phyloP scores from a whole-genome alignment of 2,888 invertebrate genomes.

The Habroteleia sp. region DNA sequence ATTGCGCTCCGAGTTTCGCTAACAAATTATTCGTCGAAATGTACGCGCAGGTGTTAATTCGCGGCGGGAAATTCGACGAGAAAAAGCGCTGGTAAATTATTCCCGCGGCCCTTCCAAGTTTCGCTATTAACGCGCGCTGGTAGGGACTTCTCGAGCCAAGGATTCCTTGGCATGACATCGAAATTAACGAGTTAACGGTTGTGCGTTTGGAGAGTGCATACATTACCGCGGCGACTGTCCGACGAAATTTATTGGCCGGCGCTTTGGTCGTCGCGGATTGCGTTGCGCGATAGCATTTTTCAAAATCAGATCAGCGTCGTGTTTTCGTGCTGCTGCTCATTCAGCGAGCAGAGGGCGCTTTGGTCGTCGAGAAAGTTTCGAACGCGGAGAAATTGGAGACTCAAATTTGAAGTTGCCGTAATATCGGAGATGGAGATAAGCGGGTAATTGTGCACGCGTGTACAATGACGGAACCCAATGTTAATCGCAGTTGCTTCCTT shows the following conservation, averaged over 20 bases:
- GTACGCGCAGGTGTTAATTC: constrained; percentile 9
- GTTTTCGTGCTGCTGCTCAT: constrained; percentile 12
- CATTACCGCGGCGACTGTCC: constrained; percentile 33
- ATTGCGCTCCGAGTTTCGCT: not conserved
- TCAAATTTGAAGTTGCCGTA: constrained; percentile 26
- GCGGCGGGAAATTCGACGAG: constrained; percentile 13
- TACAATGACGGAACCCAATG: constrained; percentile 29
- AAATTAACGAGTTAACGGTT: constrained; percentile 61
- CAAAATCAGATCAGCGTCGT: constrained; percentile 28
- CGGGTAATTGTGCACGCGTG: constrained; percentile 19
- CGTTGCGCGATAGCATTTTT: constrained; percentile 41
- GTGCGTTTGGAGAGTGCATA: constrained; percentile 47
- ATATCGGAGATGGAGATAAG: constrained; percentile 24
- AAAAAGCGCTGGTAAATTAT: constrained; percentile 6
- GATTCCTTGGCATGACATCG: constrained; percentile 34
- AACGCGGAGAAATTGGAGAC: constrained; percentile 16
- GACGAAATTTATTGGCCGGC: constrained; percentile 39
- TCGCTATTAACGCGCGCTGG: constrained; percentile 25
- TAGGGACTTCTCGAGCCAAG: constrained; percentile 13
- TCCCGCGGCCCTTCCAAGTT: constrained; percentile 8
- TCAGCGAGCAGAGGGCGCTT: constrained; percentile 4
- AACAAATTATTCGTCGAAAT: constrained; percentile 13
- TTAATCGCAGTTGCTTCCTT: constrained; percentile 10
- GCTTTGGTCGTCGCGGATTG: not conserved
- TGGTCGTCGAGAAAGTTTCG: constrained; percentile 4